Evolutionary conservation across 2,888 invertebrate species (phyloP), one percentile per base, ranked within the genome.

Genomic region (Venusia cambrica): DNA sequence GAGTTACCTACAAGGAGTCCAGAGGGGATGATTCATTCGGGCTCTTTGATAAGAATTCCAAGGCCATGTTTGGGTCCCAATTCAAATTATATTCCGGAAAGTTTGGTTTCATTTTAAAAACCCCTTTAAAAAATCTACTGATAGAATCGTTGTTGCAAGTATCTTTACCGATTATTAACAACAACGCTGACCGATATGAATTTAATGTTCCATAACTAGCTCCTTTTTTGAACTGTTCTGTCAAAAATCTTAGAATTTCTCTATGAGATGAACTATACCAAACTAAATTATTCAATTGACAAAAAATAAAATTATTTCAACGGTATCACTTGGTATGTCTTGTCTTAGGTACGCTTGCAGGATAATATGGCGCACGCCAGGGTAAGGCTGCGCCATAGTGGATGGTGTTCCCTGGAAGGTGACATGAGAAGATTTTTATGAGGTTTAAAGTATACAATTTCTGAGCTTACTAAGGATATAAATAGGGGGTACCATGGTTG

Each of bases 401-500:
- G 41, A 28, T 53, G 48, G 3, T 12, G 2, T 1, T 26, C 17
- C 6, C 56, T 51, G 46, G 40, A 54, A 56, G 45, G 40, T 1
- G 51, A 55, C 8, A 18, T 13, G 13, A 50, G 28, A 2, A 51
- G 6, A 2, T 35, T 0, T 45, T 26, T 39, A 6, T 48, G 15
- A 42, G 54, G 48, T 1, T 21, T 16, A 26, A 52, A 49, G 19
- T 17, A 39, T n/a, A 44, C 1, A 9, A 24, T 14, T 28, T 48
- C 25, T 2, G 51, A 50, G 5, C 27, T 19, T 7, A 45, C 4
- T 3, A 51, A 14, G 2, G 6, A 41, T 1, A 5, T 20, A 18
- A 20, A 47, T 4, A 51, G 1, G 1, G 54, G 53, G 14, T 22
- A 55, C 51, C 54, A 56, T 1, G 54, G 48, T 20, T 57, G 51